Evolutionary conservation across 2,113 vertebrate species (phyloP).

Genomic region (Gymnarchus niloticus): DNA sequence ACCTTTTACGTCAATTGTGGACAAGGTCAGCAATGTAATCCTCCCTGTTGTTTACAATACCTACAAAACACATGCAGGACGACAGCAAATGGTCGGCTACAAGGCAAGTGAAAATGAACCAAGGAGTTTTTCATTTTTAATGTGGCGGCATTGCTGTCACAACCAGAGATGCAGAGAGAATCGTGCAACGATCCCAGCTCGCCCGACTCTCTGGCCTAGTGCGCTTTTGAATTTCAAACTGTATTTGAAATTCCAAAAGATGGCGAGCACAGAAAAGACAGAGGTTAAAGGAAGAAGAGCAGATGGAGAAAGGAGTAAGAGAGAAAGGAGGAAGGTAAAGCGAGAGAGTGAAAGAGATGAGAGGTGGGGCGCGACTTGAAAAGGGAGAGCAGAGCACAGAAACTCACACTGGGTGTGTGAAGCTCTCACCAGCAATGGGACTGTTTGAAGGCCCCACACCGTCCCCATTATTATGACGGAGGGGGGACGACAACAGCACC

Average conservation of each 20-base stretch:
- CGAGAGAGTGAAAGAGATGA: background rate
- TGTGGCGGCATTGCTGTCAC: background rate
- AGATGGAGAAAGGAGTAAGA: background rate
- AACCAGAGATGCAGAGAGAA: background rate
- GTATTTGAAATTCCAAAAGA: slow-evolving; percentile 14
- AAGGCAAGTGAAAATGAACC: background rate
- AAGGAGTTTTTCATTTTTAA: background rate
- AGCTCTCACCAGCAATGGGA: background rate
- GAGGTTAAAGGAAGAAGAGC: background rate
- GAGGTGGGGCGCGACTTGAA: too few species aligned
- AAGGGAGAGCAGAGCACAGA: slow-evolving; percentile 22
- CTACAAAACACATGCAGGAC: background rate
- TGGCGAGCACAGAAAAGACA: background rate
- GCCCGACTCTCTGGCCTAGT: background rate
- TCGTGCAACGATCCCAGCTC: background rate
- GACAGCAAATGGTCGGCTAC: background rate
- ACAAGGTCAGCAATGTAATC: background rate
- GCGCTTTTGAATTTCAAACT: background rate
- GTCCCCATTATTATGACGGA: background rate
- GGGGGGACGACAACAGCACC: background rate
- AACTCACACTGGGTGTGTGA: background rate
- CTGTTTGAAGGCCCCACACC: too few species aligned
- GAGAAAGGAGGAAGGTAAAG: background rate
- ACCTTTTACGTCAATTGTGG: background rate
- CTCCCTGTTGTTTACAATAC: too few species aligned